Evolutionary conservation across 2,113 vertebrate species (phyloP).

Genomic region (Neolamprologus cancellatus): DNA sequence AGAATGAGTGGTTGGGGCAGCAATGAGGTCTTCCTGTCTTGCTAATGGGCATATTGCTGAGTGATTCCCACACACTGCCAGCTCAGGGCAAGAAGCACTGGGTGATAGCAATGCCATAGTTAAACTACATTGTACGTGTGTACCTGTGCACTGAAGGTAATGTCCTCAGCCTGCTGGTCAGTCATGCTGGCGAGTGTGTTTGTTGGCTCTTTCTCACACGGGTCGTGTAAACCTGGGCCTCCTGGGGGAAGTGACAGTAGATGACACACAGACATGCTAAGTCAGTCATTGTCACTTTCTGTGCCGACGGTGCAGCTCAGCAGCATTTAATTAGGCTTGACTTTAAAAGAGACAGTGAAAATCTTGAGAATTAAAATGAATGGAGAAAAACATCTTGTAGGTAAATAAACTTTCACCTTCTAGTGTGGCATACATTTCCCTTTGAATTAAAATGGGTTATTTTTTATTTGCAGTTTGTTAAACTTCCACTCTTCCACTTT

Average conservation of each 20-base stretch:
- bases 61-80: slow-evolving; percentile 26
- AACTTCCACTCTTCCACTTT: neutral
- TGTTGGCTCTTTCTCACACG: slow-evolving; percentile 91
- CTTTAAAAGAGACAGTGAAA: neutral
- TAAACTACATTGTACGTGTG: neutral
- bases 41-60: slow-evolving; percentile 16
- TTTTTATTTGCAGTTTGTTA: neutral
- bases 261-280: neutral
- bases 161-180: slow-evolving; percentile 87
- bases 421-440: neutral
- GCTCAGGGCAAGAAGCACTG: slow-evolving; percentile 9
- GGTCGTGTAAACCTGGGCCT: slow-evolving; percentile 93
- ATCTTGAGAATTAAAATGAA: neutral
- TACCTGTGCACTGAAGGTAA: slow-evolving; percentile 96
- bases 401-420: neutral
- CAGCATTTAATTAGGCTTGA: neutral
- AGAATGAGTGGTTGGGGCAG: neutral
- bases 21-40: slow-evolving; percentile 9
- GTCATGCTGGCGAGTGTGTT: slow-evolving; percentile 88
- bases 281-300: neutral
- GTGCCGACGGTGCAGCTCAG: neutral
- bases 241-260: slow-evolving; percentile 65
- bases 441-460: neutral
- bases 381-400: neutral
- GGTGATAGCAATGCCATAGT: slow-evolving; percentile 26